Evolutionary conservation across 2,113 vertebrate genomes (phyloP).

Genomic region (Bubo scandiacus): DNA sequence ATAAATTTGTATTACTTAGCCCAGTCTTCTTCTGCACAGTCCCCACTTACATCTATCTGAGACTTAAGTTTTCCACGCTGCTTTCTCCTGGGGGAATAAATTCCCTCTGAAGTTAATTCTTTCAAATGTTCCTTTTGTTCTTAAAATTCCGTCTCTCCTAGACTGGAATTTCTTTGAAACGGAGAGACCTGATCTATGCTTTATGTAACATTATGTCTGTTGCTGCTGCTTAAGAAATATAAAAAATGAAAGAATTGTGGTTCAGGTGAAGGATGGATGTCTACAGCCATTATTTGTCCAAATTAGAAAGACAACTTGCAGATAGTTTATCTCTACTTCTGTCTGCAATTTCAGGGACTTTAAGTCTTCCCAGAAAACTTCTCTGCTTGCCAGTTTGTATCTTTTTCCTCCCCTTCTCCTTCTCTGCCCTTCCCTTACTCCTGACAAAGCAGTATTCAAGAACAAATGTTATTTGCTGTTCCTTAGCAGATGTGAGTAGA

Average conservation of each 20-base stretch:
- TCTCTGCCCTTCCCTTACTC: not conserved
- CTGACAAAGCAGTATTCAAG: not conserved
- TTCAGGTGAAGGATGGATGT: not conserved
- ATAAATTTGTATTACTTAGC: conserved; percentile 45
- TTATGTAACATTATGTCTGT: not conserved
- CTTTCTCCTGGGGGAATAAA: not conserved
- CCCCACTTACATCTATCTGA: conserved; percentile 26
- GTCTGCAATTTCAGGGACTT: not conserved
- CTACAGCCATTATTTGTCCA: not conserved
- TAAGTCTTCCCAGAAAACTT: not conserved
- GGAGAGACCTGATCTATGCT: not conserved
- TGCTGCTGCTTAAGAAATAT: not conserved
- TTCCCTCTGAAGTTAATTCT: not conserved
- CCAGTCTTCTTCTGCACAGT: not conserved
- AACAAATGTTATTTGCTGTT: not conserved
- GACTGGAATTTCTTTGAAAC: not conserved
- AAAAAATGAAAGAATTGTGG: not conserved
- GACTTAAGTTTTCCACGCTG: not conserved
- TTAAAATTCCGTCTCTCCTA: not conserved
- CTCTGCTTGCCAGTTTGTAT: not conserved
- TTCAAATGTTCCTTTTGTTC: not conserved
- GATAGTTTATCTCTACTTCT: not conserved
- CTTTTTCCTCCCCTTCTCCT: not conserved
- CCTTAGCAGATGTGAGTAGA: not conserved
- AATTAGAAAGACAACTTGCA: not conserved